phyloP scores from a whole-genome alignment of 2,113 vertebrate genomes.

The Odontesthes bonariensis region DNA sequence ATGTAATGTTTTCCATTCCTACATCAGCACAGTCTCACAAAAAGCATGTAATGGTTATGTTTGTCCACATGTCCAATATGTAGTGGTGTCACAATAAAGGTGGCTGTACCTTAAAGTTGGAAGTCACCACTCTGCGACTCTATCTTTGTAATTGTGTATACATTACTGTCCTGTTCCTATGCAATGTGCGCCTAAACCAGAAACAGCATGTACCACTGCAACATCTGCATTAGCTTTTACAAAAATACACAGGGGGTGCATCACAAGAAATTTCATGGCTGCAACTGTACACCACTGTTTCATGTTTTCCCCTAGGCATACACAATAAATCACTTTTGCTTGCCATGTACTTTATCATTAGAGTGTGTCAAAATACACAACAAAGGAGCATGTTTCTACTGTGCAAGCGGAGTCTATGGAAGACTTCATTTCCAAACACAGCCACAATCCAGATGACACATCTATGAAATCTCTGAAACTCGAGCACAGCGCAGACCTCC shows the following conservation, averaged over 20 bases:
- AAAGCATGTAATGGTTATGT: not conserved
- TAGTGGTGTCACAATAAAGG: too few relatives aligned
- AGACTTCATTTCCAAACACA: conserved; percentile 42
- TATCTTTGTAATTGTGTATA: too few relatives aligned
- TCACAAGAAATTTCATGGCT: conserved; percentile 7
- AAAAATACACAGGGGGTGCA: not conserved
- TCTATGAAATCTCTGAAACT: not conserved
- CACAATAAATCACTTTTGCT: conserved; percentile 35
- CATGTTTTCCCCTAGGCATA: conserved; percentile 1
- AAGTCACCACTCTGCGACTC: too few relatives aligned
- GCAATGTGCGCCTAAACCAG: not conserved
- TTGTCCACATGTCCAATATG: not conserved
- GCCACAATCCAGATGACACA: conserved; percentile 36
- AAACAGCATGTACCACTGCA: not conserved
- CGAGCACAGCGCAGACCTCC: not conserved
- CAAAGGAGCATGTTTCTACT: not conserved
- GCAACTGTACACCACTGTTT: conserved; percentile 1
- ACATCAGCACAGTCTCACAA: too few relatives aligned
- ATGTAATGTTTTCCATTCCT: too few relatives aligned
- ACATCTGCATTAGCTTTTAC: conserved; percentile 28
- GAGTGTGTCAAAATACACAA: not conserved
- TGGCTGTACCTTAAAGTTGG: too few relatives aligned
- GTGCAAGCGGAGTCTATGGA: conserved; percentile 1
- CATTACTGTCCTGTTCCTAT: not conserved
- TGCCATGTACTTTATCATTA: conserved; percentile 1